Evolutionary conservation across 2,888 invertebrate genomes (phyloP).

Genomic region (Agrotis ipsilon): DNA sequence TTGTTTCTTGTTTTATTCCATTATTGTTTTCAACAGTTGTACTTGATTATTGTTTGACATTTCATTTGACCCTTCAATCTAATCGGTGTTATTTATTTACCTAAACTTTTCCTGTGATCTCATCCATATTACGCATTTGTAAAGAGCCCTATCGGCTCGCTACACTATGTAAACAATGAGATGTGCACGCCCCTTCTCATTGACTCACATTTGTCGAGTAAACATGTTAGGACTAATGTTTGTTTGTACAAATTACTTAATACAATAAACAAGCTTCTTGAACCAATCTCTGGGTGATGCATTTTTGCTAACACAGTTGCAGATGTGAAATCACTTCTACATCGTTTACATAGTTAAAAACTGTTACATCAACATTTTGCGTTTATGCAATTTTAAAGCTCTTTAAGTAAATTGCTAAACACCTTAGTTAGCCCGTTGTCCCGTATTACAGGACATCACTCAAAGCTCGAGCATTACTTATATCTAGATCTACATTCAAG

Average conservation of each 20-base stretch:
- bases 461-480: no score
- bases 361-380: background rate
- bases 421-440: no score
- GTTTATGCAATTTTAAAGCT: conserved; percentile 1
- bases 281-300: background rate
- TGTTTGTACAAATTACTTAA: conserved; percentile 29
- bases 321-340: conserved; percentile 9
- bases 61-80: conserved; percentile 74
- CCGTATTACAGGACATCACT: no score
- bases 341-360: no score
- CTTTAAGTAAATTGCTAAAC: background rate
- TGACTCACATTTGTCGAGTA: conserved; percentile 60
- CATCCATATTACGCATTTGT: conserved; percentile 78
- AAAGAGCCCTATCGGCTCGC: conserved; percentile 48
- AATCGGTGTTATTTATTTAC: conserved; percentile 83
- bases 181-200: conserved; percentile 70
- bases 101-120: conserved; percentile 86
- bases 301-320: conserved; percentile 7
- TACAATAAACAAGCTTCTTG: conserved; percentile 13
- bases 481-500: no score
- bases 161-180: conserved; percentile 67
- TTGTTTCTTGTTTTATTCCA: conserved; percentile 86
- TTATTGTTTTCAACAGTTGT: conserved; percentile 80
- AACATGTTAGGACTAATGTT: conserved; percentile 29
- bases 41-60: conserved; percentile 77